A percentile compares a stretch with the other conserved stretches of the same genome.
Evolutionary conservation across 2,113 vertebrate species (phyloP).

Genomic region (Ornithorhynchus anatinus): DNA sequence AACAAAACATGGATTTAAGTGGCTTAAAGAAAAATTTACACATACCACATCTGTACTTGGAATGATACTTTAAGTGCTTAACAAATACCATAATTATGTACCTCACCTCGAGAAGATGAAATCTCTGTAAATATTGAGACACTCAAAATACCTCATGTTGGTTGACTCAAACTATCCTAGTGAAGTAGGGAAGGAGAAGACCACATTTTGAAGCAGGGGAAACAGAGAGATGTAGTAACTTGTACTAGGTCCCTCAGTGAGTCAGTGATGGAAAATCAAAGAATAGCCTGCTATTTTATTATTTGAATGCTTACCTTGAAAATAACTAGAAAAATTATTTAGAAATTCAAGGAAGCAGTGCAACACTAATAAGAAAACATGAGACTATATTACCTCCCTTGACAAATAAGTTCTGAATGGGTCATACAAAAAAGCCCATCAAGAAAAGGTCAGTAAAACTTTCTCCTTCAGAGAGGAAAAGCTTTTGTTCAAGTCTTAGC

Average conservation of each 20-base stretch:
- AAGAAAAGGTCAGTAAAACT: not conserved
- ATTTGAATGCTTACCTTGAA: not conserved
- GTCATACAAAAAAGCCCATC: not conserved
- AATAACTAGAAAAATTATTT: not conserved
- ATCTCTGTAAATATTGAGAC: too few species aligned
- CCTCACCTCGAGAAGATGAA: too few species aligned
- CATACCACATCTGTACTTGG: too few species aligned
- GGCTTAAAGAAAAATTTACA: too few species aligned
- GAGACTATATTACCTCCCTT: not conserved
- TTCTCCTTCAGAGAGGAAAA: not conserved
- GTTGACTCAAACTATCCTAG: not conserved
- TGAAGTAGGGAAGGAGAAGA: not conserved
- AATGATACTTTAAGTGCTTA: too few species aligned
- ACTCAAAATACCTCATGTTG: too few species aligned
- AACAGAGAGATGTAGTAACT: not conserved
- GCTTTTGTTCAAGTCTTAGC: constrained; percentile 3
- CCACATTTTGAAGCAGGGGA: not conserved
- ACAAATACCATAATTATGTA: too few species aligned
- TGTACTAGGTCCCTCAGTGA: not conserved
- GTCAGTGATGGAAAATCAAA: too few species aligned
- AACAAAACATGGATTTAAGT: too few species aligned
- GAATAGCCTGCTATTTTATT: not conserved
- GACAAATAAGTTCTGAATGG: not conserved
- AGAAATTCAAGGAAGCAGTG: not conserved
- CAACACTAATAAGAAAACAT: not conserved